Evolutionary conservation across 2,113 vertebrate genomes (phyloP).

Genomic region (Reinhardtius hippoglossoides): DNA sequence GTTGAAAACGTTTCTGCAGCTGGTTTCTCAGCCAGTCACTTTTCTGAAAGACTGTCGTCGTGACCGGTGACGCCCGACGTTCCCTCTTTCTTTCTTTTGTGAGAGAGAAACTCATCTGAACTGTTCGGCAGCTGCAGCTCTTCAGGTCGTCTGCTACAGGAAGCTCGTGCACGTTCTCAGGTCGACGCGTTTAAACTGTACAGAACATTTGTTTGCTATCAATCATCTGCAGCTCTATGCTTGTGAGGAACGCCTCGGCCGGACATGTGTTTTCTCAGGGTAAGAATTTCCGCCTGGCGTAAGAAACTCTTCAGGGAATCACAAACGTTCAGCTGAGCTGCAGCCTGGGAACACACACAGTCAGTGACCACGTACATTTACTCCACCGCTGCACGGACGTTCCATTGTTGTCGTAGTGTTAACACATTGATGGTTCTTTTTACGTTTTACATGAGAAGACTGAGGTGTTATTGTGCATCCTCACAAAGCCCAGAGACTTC

Average conservation of each 20-base stretch:
- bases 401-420: too few relatives aligned
- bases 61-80: not conserved
- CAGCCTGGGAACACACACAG: not conserved
- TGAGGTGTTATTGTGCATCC: too few relatives aligned
- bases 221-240: slow-evolving; percentile 27
- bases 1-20: slow-evolving; percentile 13
- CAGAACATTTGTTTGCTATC: slow-evolving; percentile 58
- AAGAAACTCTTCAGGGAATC: not conserved
- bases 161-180: not conserved
- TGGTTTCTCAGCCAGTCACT: slow-evolving; percentile 13
- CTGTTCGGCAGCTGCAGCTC: slow-evolving; percentile 35
- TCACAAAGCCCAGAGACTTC: too few relatives aligned
- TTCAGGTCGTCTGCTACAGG: not conserved
- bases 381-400: too few relatives aligned
- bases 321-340: slow-evolving; percentile 22
- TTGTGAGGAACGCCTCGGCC: not conserved
- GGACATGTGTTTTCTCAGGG: slow-evolving; percentile 4
- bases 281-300: slow-evolving; percentile 1
- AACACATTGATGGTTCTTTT: too few relatives aligned
- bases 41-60: too few relatives aligned
- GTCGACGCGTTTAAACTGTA: slow-evolving; percentile 4
- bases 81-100: not conserved
- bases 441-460: too few relatives aligned
- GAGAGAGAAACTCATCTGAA: not conserved
- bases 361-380: too few relatives aligned